Conservation (phyloP, 2,888 invertebrate species). For the Parnassius smintheus region DNA sequence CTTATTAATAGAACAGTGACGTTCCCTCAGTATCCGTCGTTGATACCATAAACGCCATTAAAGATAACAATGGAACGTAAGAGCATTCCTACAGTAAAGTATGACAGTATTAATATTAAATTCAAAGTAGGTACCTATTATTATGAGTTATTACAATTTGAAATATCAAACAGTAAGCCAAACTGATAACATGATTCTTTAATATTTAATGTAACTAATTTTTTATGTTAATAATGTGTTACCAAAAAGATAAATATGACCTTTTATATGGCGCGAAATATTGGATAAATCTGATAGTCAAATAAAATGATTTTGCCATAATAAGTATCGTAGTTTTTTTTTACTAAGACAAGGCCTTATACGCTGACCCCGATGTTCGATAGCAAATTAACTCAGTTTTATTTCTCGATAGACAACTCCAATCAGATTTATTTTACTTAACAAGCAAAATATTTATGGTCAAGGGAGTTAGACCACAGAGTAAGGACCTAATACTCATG, state of each 20-base stretch:
- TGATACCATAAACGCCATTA: not conserved
- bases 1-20: conserved; percentile 22
- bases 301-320: conserved; percentile 9
- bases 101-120: not conserved
- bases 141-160: not conserved
- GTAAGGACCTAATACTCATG: no score
- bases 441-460: not conserved
- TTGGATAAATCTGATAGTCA: conserved; percentile 1
- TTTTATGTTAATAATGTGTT: conserved; percentile 9
- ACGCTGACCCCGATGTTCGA: conserved; percentile 4
- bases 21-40: conserved; percentile 17
- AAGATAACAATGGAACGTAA: no score
- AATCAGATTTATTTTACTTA: conserved; percentile 3
- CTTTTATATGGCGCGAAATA: conserved; percentile 16
- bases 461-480: no score
- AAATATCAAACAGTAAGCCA: not conserved
- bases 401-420: conserved; percentile 5
- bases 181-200: not conserved
- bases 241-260: conserved; percentile 21
- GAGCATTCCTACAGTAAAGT: not conserved
- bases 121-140: not conserved
- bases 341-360: no score
- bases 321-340: no score
- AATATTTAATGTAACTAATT: conserved; percentile 14
- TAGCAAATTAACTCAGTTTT: conserved; percentile 8